Evolutionary conservation across 2,888 invertebrate genomes (phyloP).

Genomic region (Hypomecis atomaria): DNA sequence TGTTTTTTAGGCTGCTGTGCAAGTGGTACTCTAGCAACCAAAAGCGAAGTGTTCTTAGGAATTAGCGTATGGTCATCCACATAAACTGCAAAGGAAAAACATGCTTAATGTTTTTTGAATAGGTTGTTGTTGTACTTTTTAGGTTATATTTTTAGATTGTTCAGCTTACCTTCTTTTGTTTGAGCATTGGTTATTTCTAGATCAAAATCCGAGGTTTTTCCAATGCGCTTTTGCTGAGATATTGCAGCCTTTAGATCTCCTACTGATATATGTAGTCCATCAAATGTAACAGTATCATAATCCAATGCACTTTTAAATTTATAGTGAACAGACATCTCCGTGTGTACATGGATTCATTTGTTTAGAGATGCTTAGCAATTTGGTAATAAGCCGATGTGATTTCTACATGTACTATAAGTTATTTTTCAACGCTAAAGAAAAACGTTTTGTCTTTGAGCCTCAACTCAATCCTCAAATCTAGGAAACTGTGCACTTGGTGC

Average conservation of each 20-base stretch:
- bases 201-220: conserved; percentile 97
- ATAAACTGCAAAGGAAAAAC: conserved; percentile 88
- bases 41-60: conserved; percentile 98
- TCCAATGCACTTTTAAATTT: conserved; percentile 99
- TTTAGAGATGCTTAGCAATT: conserved; percentile 33
- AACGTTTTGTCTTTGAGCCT: neutral
- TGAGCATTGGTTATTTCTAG: conserved; percentile 98
- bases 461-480: neutral
- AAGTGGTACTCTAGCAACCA: conserved; percentile 96
- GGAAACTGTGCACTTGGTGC: neutral
- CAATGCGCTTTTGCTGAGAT: conserved; percentile 96
- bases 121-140: conserved; percentile 1
- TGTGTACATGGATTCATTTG: conserved; percentile 33
- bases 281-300: conserved; percentile 98
- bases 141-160: conserved; percentile 5
- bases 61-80: conserved; percentile 95
- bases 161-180: conserved; percentile 94
- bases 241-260: conserved; percentile 98
- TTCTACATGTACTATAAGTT: neutral
- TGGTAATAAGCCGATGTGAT: conserved; percentile 20
- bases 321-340: conserved; percentile 97
- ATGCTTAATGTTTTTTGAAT: conserved; percentile 10
- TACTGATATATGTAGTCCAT: conserved; percentile 98
- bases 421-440: neutral
- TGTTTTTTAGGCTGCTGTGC: conserved; percentile 91